Base-by-base conservation (phyloP, 2,113 vertebrate genomes). In the Daboia siamensis region DNA sequence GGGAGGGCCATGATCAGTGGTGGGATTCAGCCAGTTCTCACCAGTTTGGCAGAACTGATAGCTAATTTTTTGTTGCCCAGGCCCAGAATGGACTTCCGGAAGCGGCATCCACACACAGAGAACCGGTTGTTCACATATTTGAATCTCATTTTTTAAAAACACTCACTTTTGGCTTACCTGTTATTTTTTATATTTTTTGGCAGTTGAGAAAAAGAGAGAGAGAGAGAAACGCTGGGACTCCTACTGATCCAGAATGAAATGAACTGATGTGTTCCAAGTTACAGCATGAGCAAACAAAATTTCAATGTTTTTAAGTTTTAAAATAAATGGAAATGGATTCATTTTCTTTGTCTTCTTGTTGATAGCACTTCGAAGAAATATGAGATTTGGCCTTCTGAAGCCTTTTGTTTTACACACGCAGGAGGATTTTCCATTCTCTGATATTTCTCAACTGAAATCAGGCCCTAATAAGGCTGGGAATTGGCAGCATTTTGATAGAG, bases 361-460 rank as follows among this genome's bases (percentile, higher is more conserved):
- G 91, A 51, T 13, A 88, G 26, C 74, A 94, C 57, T 94, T 96
- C 87, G 95, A 91, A 96, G 21, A 44, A 57, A 84, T 93, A 57
- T 5, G 86, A 86, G 33, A 46, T 93, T 69, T 87, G 84, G 80
- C 2, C 20, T 48, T 87, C 90, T 92, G 93, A 69, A 3, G 5
- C 0, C 0, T 21, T 17, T 91, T 94, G 94, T 93, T 95, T 59
- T 90, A 86, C 85, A 80, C 92, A 93, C 91, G 85, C 24, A 89
- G 64, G 1, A n/a, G 90, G 85, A 92, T 91, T 92, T 21, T 92
- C 92, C 93, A 84, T 74, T 91, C 94, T 93, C 93, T 92, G 48
- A 92, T 39, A 93, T 91, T 91, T 92, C 23, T 26, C 46, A 86
- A 86, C 52, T 91, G 90, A 90, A 87, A 90, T 90, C 48, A 94